Conservation (phyloP, 2,797 vertebrate species). For the Emys orbicularis region DNA sequence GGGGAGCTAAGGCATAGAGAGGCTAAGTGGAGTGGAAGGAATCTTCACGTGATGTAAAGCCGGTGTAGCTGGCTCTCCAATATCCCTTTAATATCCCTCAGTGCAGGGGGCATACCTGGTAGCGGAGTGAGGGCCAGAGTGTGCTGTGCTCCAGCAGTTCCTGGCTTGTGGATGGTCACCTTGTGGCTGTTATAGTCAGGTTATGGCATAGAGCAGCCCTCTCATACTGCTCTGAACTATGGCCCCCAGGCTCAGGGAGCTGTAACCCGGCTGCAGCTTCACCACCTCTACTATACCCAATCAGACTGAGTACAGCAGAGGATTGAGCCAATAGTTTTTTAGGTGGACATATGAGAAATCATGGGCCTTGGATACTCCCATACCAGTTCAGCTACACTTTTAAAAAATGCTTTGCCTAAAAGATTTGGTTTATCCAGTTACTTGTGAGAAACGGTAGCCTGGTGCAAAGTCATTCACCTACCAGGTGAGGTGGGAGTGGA, state of each 20-base stretch:
- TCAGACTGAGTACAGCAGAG: not conserved
- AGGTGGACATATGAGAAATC: not conserved
- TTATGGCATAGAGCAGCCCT: not conserved
- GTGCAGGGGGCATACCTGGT: not conserved
- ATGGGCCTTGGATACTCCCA: not conserved
- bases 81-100: not conserved
- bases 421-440: not conserved
- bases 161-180: not conserved
- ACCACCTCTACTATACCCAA: not conserved
- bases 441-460: not conserved
- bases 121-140: not conserved
- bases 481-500: not conserved
- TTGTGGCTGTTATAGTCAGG: not conserved
- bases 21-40: not conserved
- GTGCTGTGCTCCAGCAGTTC: not conserved
- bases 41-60: not conserved
- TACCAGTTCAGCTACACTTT: not conserved
- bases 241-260: not conserved
- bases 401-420: not conserved
- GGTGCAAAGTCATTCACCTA: not conserved
- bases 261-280: not conserved
- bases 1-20: not conserved
- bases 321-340: not conserved
- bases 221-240: not conserved
- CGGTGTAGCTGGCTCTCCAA: not conserved